Conservation (phyloP, 2,888 invertebrate species). For the Eremobia ochroleuca region DNA sequence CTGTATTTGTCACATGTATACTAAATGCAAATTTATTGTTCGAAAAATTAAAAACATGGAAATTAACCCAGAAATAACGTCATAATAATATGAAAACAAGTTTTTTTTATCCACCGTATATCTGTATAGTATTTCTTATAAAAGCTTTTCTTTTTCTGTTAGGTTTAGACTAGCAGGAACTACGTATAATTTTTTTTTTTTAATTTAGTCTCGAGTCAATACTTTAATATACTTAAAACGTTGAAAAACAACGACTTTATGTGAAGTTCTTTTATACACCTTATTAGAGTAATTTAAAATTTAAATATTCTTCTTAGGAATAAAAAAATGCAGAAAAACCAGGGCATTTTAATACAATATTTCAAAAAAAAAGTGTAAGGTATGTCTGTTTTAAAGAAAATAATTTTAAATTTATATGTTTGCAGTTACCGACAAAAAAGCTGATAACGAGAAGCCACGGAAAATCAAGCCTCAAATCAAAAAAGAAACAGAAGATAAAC, state of each 20-base stretch:
- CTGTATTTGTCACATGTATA: background rate
- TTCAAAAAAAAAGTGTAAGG: background rate
- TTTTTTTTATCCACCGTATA: background rate
- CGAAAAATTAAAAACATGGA: background rate
- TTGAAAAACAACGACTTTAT: background rate
- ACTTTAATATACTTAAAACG: background rate
- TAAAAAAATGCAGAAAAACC: background rate
- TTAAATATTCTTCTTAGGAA: background rate
- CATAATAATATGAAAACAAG: background rate
- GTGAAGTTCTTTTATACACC: background rate
- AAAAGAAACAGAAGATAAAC: slow-evolving; percentile 36
- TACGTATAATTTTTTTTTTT: background rate
- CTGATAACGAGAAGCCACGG: slow-evolving; percentile 50
- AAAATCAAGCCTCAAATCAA: slow-evolving; percentile 23
- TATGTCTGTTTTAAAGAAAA: slow-evolving; percentile 16
- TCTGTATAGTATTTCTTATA: background rate
- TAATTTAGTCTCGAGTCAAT: background rate
- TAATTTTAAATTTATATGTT: slow-evolving; percentile 29
- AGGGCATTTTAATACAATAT: background rate
- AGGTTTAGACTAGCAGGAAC: background rate
- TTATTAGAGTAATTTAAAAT: background rate
- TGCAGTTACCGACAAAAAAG: slow-evolving; percentile 37
- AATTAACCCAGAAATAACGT: background rate
- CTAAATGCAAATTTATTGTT: background rate
- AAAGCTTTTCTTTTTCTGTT: background rate